Evolutionary conservation across 2,113 vertebrate genomes (phyloP).

Genomic region (Xyrauchen texanus): DNA sequence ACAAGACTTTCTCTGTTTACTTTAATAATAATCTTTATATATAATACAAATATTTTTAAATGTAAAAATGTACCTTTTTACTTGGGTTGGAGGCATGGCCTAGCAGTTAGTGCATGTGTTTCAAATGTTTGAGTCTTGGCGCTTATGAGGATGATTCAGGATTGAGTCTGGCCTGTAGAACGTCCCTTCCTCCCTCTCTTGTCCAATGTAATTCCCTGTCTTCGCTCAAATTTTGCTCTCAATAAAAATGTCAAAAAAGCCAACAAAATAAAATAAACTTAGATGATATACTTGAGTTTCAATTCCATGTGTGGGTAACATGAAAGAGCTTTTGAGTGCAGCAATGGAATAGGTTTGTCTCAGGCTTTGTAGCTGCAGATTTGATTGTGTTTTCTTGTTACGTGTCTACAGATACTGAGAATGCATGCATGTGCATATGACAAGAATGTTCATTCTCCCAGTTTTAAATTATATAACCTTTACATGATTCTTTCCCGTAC

Average conservation of each 20-base stretch:
- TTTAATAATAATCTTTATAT: too few species aligned
- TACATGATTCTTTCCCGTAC: constrained; percentile 20
- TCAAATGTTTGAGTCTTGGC: too few species aligned
- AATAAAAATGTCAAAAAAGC: not conserved
- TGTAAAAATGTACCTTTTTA: too few species aligned
- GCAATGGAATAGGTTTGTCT: constrained; percentile 1
- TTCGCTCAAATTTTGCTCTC: not conserved
- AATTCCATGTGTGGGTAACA: not conserved
- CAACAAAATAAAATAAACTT: not conserved
- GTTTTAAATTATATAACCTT: constrained; percentile 43
- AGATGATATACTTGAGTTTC: not conserved
- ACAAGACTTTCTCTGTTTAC: too few species aligned
- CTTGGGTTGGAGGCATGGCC: too few species aligned
- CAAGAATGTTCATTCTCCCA: constrained; percentile 30
- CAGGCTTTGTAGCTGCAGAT: constrained; percentile 22
- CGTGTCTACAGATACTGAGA: constrained; percentile 30
- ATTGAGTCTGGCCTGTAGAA: too few species aligned
- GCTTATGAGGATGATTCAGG: too few species aligned
- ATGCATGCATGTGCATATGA: constrained; percentile 18
- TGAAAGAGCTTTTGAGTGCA: not conserved
- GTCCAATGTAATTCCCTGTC: not conserved
- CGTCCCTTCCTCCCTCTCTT: too few species aligned
- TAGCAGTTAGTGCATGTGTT: too few species aligned
- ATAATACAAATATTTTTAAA: too few species aligned
- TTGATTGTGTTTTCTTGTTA: constrained; percentile 42